phyloP scores from a whole-genome alignment of 2,888 invertebrate genomes.

The Hemaris fuciformis region DNA sequence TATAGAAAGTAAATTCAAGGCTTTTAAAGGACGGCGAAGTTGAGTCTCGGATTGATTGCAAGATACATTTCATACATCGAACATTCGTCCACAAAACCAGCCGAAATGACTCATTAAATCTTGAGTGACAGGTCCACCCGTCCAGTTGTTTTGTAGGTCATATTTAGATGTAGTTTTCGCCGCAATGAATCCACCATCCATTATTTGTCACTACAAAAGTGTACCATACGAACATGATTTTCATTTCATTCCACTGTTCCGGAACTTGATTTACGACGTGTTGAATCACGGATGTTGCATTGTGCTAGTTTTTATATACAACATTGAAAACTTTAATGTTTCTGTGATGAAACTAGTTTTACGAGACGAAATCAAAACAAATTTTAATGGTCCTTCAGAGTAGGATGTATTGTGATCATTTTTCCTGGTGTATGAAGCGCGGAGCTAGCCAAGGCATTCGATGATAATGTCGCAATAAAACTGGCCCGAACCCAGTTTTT shows the following conservation, averaged over 20 bases:
- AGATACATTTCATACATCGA: too few relatives aligned
- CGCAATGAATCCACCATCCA: neutral
- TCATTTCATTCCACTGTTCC: slow-evolving; percentile 3
- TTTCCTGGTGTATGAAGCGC: neutral
- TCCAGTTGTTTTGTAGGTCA: neutral
- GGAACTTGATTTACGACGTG: neutral
- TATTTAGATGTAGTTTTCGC: neutral
- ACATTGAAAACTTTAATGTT: slow-evolving; percentile 3
- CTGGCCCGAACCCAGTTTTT: slow-evolving; percentile 43
- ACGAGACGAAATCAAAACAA: neutral
- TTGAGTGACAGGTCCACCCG: too few relatives aligned
- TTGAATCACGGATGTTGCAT: neutral
- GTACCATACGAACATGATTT: neutral
- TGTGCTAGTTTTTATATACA: neutral
- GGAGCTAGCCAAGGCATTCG: neutral
- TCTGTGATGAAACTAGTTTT: neutral
- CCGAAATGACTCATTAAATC: too few relatives aligned
- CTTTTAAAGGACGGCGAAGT: too few relatives aligned
- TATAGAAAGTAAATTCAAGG: too few relatives aligned
- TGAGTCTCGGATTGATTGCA: too few relatives aligned
- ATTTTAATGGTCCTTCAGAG: neutral
- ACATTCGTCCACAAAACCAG: too few relatives aligned
- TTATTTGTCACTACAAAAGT: neutral
- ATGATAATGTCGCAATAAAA: slow-evolving; percentile 41
- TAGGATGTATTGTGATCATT: neutral